Evolutionary conservation across 2,888 invertebrate genomes (phyloP), one percentile per base, ranked within the genome.

Genomic region (Cephus pygmeus): DNA sequence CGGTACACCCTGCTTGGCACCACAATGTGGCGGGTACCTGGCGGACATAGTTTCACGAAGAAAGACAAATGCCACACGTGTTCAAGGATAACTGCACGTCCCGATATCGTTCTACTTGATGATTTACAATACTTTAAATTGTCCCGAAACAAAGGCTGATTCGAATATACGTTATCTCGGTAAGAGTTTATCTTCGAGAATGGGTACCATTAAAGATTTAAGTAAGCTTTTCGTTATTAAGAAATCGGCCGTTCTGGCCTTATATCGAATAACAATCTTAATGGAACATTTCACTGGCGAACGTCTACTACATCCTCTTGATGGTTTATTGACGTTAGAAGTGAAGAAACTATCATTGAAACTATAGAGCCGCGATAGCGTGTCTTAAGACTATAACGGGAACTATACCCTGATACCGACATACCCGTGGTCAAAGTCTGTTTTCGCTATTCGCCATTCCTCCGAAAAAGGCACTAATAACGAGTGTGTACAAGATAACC

Each of bases 151-250:
- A 71, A 34, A 33, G 74, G 30, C 30, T 35, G 6, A 33, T n/a
- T 11, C n/a, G 12, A 34, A 12, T 3, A 34, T 3, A 4, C 12
- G 4, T 74, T 74, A 35, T 36, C 74, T 34, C 34, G 34, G 23
- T 2, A n/a, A n/a, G 12, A 23, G 71, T 30, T 71, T 31, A 71
- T 71, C 71, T 71, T 12, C 15, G 12, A 31, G 12, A 11, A 34
- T 31, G 31, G 3, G 74, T 36, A 23, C 35, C 34, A 74, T 34
- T 34, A 74, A 74, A 36, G 36, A 35, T 74, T 74, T 77, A 56
- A 73, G 34, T 56, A 34, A 36, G 30, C 35, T n/a, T 71, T 34
- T 2, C 6, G 23, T 56, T 56, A 6, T 56, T 23, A 56, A 56
- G 56, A 23, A 56, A 23, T 9, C 9, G 23, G 23, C 23, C 1